Evolutionary conservation across 2,113 vertebrate species (phyloP).

Genomic region (Varanus komodoensis): DNA sequence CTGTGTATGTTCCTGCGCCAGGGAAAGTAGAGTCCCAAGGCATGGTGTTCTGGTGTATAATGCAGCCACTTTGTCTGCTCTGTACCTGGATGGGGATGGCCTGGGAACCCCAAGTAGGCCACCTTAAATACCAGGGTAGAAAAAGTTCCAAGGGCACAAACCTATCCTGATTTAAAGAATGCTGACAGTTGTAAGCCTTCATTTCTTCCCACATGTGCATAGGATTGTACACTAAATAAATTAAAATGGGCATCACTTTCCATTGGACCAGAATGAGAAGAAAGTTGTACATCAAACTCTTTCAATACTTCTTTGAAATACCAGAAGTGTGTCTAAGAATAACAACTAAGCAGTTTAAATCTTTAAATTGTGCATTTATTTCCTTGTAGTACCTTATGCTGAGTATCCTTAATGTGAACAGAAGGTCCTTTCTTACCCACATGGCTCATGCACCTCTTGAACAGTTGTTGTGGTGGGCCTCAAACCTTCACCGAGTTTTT

Average conservation of each 20-base stretch:
- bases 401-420: background rate
- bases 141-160: background rate
- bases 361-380: background rate
- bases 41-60: background rate
- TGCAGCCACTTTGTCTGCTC: background rate
- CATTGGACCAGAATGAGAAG: background rate
- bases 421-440: background rate
- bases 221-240: background rate
- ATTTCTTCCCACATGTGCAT: no score
- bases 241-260: background rate
- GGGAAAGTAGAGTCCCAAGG: background rate
- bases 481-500: background rate
- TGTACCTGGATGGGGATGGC: background rate
- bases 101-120: background rate
- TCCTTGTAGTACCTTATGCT: background rate
- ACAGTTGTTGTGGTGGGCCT: background rate
- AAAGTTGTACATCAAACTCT: background rate
- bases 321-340: background rate
- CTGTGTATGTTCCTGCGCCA: background rate
- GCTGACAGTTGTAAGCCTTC: no score
- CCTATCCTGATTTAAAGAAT: no score
- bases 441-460: background rate
- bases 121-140: background rate
- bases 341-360: background rate
- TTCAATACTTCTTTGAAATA: background rate